Evolutionary conservation across 2,888 invertebrate genomes (phyloP), one percentile per base, ranked within the genome.

Genomic region (Dryomyza anilis): DNA sequence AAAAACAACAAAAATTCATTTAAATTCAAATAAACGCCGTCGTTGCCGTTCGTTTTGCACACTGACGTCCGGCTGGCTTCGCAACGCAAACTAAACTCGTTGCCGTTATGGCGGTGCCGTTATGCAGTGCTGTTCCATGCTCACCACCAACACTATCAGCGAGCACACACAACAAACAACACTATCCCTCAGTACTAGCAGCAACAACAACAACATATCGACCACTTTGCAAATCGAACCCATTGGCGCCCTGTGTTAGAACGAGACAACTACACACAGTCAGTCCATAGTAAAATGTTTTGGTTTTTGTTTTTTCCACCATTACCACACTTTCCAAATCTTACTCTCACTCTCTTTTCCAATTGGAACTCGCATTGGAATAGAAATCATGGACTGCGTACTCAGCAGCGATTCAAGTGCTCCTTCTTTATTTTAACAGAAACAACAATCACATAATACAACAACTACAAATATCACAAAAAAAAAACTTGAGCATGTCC

Each of bases 21-120:
- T n/a, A n/a, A n/a, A n/a, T n/a, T n/a, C n/a, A n/a, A n/a, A n/a
- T n/a, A 25, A 19, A 29, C 45, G 16, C 46, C n/a, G 43, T 16
- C 33, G 46, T 59, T 45, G 39, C 29, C 30, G 43, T 53, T n/a
- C n/a, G n/a, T n/a, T n/a, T n/a, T n/a, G n/a, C n/a, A n/a, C n/a
- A n/a, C n/a, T 43, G 56, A 30, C 67, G 58, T 69, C 69, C 70
- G 71, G 64, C 62, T 67, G 65, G 70, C 69, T 67, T 66, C 66
- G 69, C 70, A 70, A 69, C 69, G 67, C 70, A 70, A 70, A 74
- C 75, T 74, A 73, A 71, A 66, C 52, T 46, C 48, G 33, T 19
- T 23, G 46, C 46, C 43, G 61, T 14, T 53, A 46, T 60, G 21
- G 25, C 29, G 21, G 43, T 30, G 23, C 59, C 27, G 61, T 43